Conservation (phyloP, 1,140 invertebrate species). For the Bombus ignitus region DNA sequence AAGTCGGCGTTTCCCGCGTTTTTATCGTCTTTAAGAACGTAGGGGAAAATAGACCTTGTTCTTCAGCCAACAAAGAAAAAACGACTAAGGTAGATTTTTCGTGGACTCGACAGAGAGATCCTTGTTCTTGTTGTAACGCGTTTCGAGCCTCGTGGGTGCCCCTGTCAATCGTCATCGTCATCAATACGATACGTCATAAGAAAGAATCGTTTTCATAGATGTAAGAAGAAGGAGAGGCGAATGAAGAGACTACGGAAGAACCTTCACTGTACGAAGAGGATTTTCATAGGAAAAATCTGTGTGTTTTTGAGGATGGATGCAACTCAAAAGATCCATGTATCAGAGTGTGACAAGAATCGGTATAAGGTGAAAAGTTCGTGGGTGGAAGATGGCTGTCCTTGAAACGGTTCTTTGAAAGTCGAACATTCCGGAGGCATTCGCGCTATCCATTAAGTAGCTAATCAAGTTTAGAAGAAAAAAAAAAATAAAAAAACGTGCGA, state of each 20-base stretch:
- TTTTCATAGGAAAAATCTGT: too few relatives aligned
- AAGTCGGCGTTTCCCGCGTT: conserved; percentile 31
- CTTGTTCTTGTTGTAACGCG: conserved; percentile 1
- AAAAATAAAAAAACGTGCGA: neutral
- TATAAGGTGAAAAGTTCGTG: neutral
- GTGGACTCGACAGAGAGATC: neutral
- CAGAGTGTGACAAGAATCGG: neutral
- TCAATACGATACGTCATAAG: conserved; percentile 3
- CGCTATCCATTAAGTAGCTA: conserved; percentile 22
- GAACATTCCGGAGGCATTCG: conserved; percentile 24
- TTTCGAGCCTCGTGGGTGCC: conserved; percentile 40
- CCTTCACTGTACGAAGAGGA: neutral
- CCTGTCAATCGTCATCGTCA: conserved; percentile 30
- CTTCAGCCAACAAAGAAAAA: neutral
- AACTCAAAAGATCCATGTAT: neutral
- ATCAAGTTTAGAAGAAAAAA: conserved; percentile 6
- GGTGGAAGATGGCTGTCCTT: neutral
- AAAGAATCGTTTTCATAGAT: conserved; percentile 1
- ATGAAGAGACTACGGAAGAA: neutral
- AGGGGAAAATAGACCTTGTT: neutral
- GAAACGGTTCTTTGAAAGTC: conserved; percentile 29
- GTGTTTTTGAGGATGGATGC: neutral
- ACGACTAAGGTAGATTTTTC: neutral
- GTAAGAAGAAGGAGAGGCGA: neutral
- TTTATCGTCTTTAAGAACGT: conserved; percentile 17